These are phyloP conservation scores for Enteromius viviparus DNA, from an alignment of 2,797 vertebrate genomes.

Conservation along the genomic window DNA sequence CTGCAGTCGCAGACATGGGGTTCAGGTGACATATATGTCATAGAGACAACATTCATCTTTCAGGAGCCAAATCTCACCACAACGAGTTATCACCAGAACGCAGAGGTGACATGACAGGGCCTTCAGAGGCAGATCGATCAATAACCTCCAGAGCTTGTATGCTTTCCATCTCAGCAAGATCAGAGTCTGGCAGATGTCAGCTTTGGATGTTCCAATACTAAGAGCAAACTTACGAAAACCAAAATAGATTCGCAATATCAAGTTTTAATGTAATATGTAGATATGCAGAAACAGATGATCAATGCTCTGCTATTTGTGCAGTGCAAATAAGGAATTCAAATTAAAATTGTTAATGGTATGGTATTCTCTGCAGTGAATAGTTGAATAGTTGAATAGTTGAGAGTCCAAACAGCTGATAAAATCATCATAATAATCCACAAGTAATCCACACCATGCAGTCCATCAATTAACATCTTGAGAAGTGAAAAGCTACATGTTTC, in stretches of 20 bases:
- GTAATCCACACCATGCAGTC: not conserved
- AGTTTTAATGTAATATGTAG: too few relatives aligned
- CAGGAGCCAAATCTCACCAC: conserved; percentile 80
- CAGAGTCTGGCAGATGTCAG: not conserved
- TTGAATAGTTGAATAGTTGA: too few relatives aligned
- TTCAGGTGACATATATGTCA: conserved; percentile 69
- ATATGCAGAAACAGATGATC: too few relatives aligned
- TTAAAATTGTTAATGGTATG: not conserved
- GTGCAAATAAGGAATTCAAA: not conserved
- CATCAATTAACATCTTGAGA: not conserved
- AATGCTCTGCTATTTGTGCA: not conserved
- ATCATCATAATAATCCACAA: not conserved
- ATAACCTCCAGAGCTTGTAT: conserved; percentile 67
- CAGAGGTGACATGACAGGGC: conserved; percentile 82
- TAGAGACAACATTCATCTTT: conserved; percentile 68
- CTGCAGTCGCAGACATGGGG: conserved; percentile 53
- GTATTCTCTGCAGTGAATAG: not conserved
- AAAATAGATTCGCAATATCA: too few relatives aligned
- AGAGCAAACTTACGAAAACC: not conserved
- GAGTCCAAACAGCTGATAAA: not conserved
- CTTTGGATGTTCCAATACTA: not conserved
- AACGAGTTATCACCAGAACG: conserved; percentile 82
- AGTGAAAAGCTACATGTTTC: not conserved
- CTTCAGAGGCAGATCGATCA: conserved; percentile 81
- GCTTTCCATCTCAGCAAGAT: conserved; percentile 19